phyloP scores from a whole-genome alignment of 2,113 vertebrate genomes.

The Taxidea taxus region DNA sequence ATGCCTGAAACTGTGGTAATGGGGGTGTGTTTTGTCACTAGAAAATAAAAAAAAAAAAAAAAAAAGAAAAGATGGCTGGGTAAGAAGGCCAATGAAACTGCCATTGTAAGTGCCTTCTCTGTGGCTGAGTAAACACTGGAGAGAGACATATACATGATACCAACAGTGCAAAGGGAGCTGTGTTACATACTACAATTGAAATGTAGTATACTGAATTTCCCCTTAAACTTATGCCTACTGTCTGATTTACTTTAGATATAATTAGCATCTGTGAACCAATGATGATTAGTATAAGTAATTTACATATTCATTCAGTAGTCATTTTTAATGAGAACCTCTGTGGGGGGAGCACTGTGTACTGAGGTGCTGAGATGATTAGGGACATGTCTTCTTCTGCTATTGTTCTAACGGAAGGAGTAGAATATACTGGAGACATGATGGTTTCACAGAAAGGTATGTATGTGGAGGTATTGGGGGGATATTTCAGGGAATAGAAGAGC shows the following conservation, averaged over 20 bases:
- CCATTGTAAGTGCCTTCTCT: not conserved
- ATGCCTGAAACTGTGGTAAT: not conserved
- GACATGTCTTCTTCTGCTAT: not conserved
- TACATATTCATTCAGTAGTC: not conserved
- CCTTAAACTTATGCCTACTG: not conserved
- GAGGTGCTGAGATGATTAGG: not conserved
- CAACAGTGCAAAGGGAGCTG: not conserved
- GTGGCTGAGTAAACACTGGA: not conserved
- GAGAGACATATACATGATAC: not conserved
- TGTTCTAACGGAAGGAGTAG: not conserved
- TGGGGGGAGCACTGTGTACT: not conserved
- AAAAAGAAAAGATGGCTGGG: not conserved
- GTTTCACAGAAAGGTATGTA: not conserved
- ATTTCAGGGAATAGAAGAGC: not conserved
- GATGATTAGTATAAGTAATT: not conserved
- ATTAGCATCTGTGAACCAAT: not conserved
- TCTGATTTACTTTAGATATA: not conserved
- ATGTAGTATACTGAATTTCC: not conserved
- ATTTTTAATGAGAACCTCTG: not conserved
- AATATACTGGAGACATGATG: not conserved
- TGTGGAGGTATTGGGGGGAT: not conserved
- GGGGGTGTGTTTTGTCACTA: not conserved
- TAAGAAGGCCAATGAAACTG: not conserved
- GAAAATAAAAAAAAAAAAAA: not conserved
- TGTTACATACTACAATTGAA: not conserved